Conservation (phyloP, 2,113 vertebrate genomes). For the Saccopteryx leptura region DNA sequence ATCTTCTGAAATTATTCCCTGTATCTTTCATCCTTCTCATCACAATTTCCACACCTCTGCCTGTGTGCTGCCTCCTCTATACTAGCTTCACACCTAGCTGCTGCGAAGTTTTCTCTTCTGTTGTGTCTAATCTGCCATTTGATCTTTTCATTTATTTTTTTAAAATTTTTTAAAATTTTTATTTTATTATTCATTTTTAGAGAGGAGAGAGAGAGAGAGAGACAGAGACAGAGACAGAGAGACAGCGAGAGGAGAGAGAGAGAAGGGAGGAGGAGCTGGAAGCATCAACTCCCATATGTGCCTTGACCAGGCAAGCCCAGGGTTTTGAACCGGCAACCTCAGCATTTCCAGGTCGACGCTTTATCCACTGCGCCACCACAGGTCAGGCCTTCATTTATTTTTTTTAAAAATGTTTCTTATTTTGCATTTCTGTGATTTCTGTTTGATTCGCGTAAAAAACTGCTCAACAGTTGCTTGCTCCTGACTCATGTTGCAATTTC, state of each 20-base stretch:
- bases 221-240: no score
- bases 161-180: no score
- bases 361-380: no score
- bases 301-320: no score
- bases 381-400: neutral
- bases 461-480: neutral
- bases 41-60: neutral
- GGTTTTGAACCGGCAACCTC: no score
- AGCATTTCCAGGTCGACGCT: no score
- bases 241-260: no score
- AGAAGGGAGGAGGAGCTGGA: no score
- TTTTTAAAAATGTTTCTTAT: neutral
- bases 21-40: neutral
- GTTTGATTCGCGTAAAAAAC: slow-evolving; percentile 37
- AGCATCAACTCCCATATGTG: no score
- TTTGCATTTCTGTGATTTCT: slow-evolving; percentile 37
- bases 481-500: neutral
- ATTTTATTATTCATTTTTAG: no score
- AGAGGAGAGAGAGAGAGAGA: no score
- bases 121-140: neutral
- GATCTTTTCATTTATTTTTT: neutral
- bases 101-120: neutral
- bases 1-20: neutral
- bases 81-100: neutral
- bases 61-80: neutral